Base-by-base conservation (phyloP, 2,113 vertebrate genomes). In the Varanus salvator region DNA sequence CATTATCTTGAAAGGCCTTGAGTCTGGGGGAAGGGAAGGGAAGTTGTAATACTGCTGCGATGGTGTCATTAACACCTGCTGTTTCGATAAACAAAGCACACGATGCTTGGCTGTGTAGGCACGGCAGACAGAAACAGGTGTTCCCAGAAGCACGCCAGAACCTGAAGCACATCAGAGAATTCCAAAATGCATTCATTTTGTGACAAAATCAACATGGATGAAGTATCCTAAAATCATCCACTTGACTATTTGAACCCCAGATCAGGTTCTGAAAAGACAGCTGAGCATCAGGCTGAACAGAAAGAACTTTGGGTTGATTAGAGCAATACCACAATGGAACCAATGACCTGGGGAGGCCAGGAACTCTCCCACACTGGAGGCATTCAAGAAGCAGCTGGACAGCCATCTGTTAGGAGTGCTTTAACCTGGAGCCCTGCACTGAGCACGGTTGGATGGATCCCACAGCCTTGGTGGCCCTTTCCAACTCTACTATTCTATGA, bases 51-150 rank as follows among this genome's bases (percentile, higher is more conserved):
- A 80, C 50, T 80, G 34, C 72, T 57, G 19, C 23, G 34, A 29
- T 38, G 8, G 88, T 85, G 83, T 80, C 88, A 71, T 85, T 90
- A 85, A 78, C 60, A 72, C 83, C 64, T 71, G 66, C 64, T 90
- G 82, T 90, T 85, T 69, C 76, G 9, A 34, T 69, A 85, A 85
- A 85, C 83, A 85, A 85, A 76, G 21, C 31, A 12, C 8, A 14
- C 29, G 25, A 12, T 77, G n/a, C 71, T 77, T 31, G 27, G 31
- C 82, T 38, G 75, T 54, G 74, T 9, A 78, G 78, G n/a, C 64
- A 52, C 48, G 66, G 7, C 23, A 85, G 57, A 78, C 6, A 85
- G 82, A 77, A 78, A 25, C 88, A 90, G 75, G 88, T 90, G 83
- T 44, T 71, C 12, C 14, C 12, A n/a, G 71, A 31, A 15, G 23